Percentiles rank a stretch among this genome's conserved stretches.
Conservation (phyloP, 2,888 invertebrate species). For the Glyphotaelius pellucidus region DNA sequence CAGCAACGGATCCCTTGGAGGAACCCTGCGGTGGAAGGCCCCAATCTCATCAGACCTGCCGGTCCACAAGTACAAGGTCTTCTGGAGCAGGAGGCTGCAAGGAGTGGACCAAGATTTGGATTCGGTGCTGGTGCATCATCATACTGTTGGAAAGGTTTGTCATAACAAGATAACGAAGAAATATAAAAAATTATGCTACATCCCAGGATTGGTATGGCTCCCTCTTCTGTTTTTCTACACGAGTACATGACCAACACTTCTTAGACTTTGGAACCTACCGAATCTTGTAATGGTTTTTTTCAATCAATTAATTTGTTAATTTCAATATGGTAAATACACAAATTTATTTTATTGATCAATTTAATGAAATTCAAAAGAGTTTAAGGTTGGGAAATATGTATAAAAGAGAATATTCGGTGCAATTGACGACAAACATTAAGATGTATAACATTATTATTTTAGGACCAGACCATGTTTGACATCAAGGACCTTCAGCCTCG, state of each 20-base stretch:
- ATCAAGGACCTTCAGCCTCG: slow-evolving; percentile 82
- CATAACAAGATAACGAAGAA: neutral
- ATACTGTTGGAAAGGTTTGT: slow-evolving; percentile 80
- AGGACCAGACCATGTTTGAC: slow-evolving; percentile 81
- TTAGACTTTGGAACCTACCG: too few relatives aligned
- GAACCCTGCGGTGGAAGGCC: slow-evolving; percentile 82
- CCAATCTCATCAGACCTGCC: slow-evolving; percentile 86
- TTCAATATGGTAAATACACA: too few relatives aligned
- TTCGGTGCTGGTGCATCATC: slow-evolving; percentile 81
- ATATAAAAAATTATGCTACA: neutral
- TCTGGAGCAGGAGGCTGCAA: slow-evolving; percentile 84
- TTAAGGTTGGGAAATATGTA: neutral
- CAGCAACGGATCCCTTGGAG: slow-evolving; percentile 74
- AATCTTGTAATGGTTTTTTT: too few relatives aligned
- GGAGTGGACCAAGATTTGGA: slow-evolving; percentile 79
- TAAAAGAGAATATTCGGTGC: neutral
- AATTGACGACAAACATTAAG: neutral
- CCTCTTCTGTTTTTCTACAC: too few relatives aligned
- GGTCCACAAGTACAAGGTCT: slow-evolving; percentile 84
- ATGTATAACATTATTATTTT: slow-evolving; percentile 67
- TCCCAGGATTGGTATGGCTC: too few relatives aligned
- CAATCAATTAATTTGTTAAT: too few relatives aligned
- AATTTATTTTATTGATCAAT: neutral
- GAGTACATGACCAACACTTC: too few relatives aligned
- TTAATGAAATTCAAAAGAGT: neutral